Base-by-base conservation (phyloP, 2,888 invertebrate genomes). In the Laothoe populi region DNA sequence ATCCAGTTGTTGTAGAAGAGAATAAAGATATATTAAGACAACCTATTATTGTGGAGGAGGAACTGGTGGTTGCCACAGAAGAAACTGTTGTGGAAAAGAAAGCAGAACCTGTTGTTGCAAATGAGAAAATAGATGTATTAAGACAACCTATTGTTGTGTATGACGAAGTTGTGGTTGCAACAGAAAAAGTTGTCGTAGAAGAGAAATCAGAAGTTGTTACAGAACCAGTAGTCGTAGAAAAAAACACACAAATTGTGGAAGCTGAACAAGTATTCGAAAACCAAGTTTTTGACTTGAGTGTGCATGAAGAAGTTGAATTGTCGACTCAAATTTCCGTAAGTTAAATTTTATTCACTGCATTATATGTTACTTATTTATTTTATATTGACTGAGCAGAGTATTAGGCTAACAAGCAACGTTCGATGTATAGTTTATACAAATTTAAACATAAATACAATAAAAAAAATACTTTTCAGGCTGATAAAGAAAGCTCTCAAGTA, bases 141-240 rank as follows among this genome's bases (percentile, higher is more conserved):
- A 44, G 31, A 5, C 31, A 60, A 26, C 13, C 24, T 24, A 53
- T 31, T 23, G 46, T 46, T 1, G 46, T 46, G 4, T 23, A 46
- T 24, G 46, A 46, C 0, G 19, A 46, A 23, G 19, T 11, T 13
- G 23, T 21, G 1, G 40, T 35, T 4, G n/a, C 23, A 7, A 23
- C 23, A 61, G 45, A 60, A 23, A 60, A 64, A 8, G 57, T 64
- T 42, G 35, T 65, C 21, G 64, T 70, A 24, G 72, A 71, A 63
- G 66, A 68, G 13, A 66, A 71, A 23, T 64, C 70, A 2, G 66
- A 68, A 59, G 67, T 64, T 0, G 66, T 66, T 13, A 53, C 62
- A 0, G 64, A 63, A 26, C 38, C 63, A 2, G 59, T 59, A 24
- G 61, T 65, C 58, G 23, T 60, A 21, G 49, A 7, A 46, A 23